phyloP scores from a whole-genome alignment of 2,113 vertebrate genomes.

The Sinocyclocheilus grahami region DNA sequence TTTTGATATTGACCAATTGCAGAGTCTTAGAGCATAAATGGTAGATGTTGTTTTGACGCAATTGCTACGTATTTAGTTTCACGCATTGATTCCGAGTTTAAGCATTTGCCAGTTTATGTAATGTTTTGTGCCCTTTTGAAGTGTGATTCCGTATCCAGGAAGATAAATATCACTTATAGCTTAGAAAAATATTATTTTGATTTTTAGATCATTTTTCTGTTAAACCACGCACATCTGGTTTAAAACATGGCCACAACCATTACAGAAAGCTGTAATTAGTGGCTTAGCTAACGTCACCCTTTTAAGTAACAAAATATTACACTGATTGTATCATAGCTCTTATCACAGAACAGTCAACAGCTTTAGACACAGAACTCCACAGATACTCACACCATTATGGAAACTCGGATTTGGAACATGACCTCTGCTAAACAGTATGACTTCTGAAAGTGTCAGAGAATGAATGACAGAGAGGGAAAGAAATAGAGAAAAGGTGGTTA shows the following conservation, averaged over 20 bases:
- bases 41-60: background rate
- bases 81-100: background rate
- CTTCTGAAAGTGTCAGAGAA: background rate
- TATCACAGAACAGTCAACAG: conserved; percentile 8
- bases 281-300: background rate
- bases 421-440: background rate
- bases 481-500: background rate
- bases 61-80: background rate
- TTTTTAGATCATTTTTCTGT: background rate
- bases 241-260: background rate
- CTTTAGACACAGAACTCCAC: background rate
- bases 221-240: background rate
- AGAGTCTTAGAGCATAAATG: background rate
- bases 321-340: background rate
- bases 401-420: background rate
- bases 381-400: background rate
- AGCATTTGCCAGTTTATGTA: background rate
- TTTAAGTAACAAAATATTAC: background rate
- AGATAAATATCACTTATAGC: background rate
- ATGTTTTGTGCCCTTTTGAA: background rate
- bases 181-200: background rate
- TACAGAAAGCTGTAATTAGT: conserved; percentile 10
- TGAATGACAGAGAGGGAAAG: background rate
- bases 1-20: background rate
- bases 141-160: background rate